Evolutionary conservation across 2,888 invertebrate species (phyloP).

Genomic region (Horisme vitalbata): DNA sequence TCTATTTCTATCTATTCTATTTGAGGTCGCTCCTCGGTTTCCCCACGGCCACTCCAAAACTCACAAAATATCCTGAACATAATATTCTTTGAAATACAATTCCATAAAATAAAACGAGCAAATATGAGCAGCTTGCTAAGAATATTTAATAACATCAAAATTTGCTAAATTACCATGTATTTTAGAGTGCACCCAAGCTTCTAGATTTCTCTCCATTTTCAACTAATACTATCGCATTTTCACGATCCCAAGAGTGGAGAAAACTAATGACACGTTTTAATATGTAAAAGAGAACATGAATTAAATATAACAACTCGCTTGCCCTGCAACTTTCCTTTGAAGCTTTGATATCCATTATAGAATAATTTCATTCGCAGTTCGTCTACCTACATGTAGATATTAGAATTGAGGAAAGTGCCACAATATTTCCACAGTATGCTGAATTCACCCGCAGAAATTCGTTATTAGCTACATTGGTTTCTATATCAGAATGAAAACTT

Average conservation of each 20-base stretch:
- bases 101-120: too few relatives aligned
- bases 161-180: conserved; percentile 6
- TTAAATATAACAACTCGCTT: conserved; percentile 22
- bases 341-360: conserved; percentile 26
- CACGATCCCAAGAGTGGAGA: conserved; percentile 10
- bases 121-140: not conserved
- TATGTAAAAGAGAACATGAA: conserved; percentile 25
- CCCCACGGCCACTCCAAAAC: too few relatives aligned
- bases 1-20: too few relatives aligned
- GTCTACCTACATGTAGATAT: conserved; percentile 24
- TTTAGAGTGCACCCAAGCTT: too few relatives aligned
- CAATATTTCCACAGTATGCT: too few relatives aligned
- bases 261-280: conserved; percentile 28
- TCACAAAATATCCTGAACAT: too few relatives aligned
- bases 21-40: too few relatives aligned
- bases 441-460: too few relatives aligned
- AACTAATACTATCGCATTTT: conserved; percentile 13
- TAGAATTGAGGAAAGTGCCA: conserved; percentile 15
- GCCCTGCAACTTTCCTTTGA: conserved; percentile 25
- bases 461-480: too few relatives aligned
- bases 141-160: conserved; percentile 5
- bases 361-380: conserved; percentile 26
- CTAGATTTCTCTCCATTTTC: conserved; percentile 4
- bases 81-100: too few relatives aligned
- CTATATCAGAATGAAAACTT: too few relatives aligned